Evolutionary conservation across 1,140 invertebrate species (phyloP), one percentile per base, ranked within the genome.

Genomic region (Bombus impatiens): DNA sequence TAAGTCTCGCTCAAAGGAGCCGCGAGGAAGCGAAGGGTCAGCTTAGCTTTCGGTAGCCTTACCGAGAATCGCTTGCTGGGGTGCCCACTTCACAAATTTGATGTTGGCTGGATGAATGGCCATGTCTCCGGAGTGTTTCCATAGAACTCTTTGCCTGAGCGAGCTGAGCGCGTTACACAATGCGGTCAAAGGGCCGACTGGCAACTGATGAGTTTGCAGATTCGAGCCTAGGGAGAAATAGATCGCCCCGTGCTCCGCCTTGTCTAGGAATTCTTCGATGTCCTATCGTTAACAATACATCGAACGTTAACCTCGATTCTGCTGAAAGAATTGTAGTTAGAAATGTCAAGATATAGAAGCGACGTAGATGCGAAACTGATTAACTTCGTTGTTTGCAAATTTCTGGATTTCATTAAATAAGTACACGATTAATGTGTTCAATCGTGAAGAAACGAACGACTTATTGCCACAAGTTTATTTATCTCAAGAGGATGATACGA

Each of bases 31-130:
- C 42, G 71, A 22, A 47, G 35, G 47, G 28, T 15, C 35, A 59
- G 74, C 18, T 57, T 77, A 37, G 53, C 25, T 37, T 59, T 62
- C 28, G 78, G 57, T 81, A 83, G 67, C 68, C 84, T 92, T 94
- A 96, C 96, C 96, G 67, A 97, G 92, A 90, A 97, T 93, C 91
- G 96, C 96, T 89, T 96, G 96, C 93, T 98, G 97, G n/a, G 97
- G 97, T 87, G 97, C 94, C 97, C 97, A 97, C 87, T 96, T 95
- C 75, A 95, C 90, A 42, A 96, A 95, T 93, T 96, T 95, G 44
- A 97, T 95, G 93, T 97, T 97, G 37, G 91, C 44, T 25, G 96
- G 95, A 83, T 96, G 92, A 89, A 92, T 86, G 81, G 94, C 89
- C 82, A 95, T 91, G 53, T 93, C 93, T 53, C 95, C 95, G 70